Evolutionary conservation across 2,113 vertebrate genomes (phyloP), one percentile per base, ranked within the genome.

Genomic region (Pachypanchax playfairii): DNA sequence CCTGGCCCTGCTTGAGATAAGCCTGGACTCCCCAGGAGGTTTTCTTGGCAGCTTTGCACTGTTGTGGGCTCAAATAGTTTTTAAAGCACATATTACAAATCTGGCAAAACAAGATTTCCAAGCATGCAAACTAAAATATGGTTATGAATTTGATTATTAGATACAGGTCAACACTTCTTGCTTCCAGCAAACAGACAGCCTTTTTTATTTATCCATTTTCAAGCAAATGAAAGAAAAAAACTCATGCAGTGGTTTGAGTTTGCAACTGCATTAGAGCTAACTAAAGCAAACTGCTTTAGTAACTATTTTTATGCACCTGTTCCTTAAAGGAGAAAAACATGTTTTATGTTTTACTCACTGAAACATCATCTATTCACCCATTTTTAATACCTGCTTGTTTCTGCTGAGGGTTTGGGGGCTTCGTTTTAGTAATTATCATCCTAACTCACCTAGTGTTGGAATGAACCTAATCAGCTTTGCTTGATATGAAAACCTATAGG

Each of bases 1-100:
- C 77, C 77, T 86, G 77, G 55, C 57, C 58, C 49, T 60, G 51
- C 39, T 65, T 73, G 51, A 76, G 56, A 64, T 38, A 33, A 17
- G 8, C 63, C 11, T 28, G 46, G 35, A 21, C 62, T 65, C 65
- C 61, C 49, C 58, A 55, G 54, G 58, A 51, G 74, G 48, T 26
- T 24, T 70, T 64, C 7, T 46, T 42, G 58, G 61, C 50, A 26
- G 36, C 41, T 55, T 31, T 44, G 25, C 46, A 1, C 4, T 44
- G n/a, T 54, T 52, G 22, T 63, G 25, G 35, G 29, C 28, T 70
- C 18, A 25, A 29, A 44, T 15, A 15, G 35, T 47, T 76, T 41
- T 47, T 28, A 50, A 41, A 61, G 39, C 11, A 38, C 17, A 50
- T n/a, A 41, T 12, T 39, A 47, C 36, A 47, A 9, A 41, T 62